phyloP scores from a whole-genome alignment of 2,888 invertebrate genomes.

The Nematopogon swammerdamellus region DNA sequence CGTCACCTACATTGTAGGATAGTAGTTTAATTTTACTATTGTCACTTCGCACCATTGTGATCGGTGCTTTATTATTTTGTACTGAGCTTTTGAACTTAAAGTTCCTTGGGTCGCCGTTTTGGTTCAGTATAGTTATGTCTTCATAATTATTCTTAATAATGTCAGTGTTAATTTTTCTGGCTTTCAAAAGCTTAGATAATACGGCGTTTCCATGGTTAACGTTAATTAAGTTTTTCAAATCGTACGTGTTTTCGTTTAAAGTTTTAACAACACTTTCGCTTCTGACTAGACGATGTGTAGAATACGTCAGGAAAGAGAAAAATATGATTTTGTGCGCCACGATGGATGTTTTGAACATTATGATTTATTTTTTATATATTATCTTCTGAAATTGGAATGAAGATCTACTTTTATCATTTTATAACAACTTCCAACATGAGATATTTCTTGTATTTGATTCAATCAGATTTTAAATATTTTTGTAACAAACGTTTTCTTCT shows the following conservation, averaged over 20 bases:
- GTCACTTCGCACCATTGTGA: not conserved
- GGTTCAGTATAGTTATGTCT: slow-evolving; percentile 36
- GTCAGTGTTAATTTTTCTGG: slow-evolving; percentile 24
- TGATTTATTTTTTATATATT: too few species aligned
- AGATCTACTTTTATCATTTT: too few species aligned
- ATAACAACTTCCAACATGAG: too few species aligned
- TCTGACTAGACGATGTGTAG: too few species aligned
- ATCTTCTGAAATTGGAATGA: too few species aligned
- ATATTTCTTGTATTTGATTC: too few species aligned
- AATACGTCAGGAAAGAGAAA: too few species aligned
- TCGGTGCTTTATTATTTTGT: slow-evolving; percentile 2
- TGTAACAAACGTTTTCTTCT: too few species aligned
- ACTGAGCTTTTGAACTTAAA: slow-evolving; percentile 36
- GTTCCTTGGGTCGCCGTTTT: slow-evolving; percentile 31
- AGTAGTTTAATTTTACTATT: slow-evolving; percentile 12
- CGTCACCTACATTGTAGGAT: not conserved
- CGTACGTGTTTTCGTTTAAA: slow-evolving; percentile 24
- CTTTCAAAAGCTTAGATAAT: slow-evolving; percentile 22
- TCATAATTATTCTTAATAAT: slow-evolving; percentile 29
- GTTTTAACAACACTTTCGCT: too few species aligned
- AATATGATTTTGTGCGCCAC: too few species aligned
- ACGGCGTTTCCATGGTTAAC: slow-evolving; percentile 16
- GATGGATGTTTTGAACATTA: too few species aligned
- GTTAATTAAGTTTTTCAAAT: slow-evolving; percentile 24
- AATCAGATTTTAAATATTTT: too few species aligned